Conservation (phyloP, 2,797 vertebrate genomes). For the Glossophaga mutica region DNA sequence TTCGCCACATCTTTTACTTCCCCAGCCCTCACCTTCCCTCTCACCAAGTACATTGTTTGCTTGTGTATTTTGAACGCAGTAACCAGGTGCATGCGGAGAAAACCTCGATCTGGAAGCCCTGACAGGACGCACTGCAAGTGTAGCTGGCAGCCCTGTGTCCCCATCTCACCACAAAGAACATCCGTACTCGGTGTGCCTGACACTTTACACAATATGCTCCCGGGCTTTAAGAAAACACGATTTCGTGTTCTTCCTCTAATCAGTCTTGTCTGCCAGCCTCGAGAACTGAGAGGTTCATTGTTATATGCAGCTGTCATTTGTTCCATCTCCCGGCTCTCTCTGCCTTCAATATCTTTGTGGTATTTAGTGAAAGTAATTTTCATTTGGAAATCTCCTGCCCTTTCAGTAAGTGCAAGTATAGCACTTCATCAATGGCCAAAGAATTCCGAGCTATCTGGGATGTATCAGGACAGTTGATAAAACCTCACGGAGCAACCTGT, state of each 20-base stretch:
- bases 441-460: conserved; percentile 95
- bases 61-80: background rate
- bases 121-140: conserved; percentile 53
- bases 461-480: conserved; percentile 98
- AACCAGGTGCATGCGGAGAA: conserved; percentile 13
- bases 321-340: conserved; percentile 84
- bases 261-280: conserved; percentile 84
- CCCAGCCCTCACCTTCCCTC: background rate
- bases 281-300: conserved; percentile 87
- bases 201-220: conserved; percentile 84
- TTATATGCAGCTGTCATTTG: conserved; percentile 90
- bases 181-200: conserved; percentile 80
- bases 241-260: conserved; percentile 86
- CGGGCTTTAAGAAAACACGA: conserved; percentile 85
- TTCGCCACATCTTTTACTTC: background rate
- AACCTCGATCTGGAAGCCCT: conserved; percentile 42
- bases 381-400: conserved; percentile 94
- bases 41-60: background rate
- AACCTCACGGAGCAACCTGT: conserved; percentile 91
- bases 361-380: conserved; percentile 96
- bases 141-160: conserved; percentile 68
- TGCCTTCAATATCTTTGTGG: conserved; percentile 90
- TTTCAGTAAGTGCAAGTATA: conserved; percentile 91
- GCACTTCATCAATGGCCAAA: conserved; percentile 97
- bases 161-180: conserved; percentile 79